phyloP scores from a whole-genome alignment of 2,113 vertebrate species.

The Tetraodon nigroviridis region DNA sequence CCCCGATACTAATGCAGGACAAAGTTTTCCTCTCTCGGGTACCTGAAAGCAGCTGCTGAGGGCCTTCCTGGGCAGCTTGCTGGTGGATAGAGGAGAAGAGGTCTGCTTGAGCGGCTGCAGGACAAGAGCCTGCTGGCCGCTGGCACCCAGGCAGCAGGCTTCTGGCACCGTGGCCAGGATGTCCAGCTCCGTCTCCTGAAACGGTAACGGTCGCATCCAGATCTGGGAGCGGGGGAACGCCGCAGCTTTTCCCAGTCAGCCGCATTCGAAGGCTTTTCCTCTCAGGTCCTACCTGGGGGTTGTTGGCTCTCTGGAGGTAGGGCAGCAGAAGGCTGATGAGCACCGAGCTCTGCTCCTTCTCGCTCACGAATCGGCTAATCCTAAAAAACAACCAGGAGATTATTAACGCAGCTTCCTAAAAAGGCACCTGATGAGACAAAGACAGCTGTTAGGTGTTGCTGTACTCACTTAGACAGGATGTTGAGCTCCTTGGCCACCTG shows the following conservation, averaged over 20 bases:
- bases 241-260: background rate
- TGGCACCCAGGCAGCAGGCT: slow-evolving; percentile 83
- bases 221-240: too few relatives aligned
- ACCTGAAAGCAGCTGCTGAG: slow-evolving; percentile 89
- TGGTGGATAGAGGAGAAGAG: slow-evolving; percentile 86
- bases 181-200: slow-evolving; percentile 87
- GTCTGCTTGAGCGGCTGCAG: slow-evolving; percentile 84
- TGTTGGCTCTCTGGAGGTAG: slow-evolving; percentile 81
- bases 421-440: background rate
- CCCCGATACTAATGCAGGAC: too few relatives aligned
- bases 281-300: slow-evolving; percentile 75
- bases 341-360: slow-evolving; percentile 86
- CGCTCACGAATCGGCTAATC: slow-evolving; percentile 89
- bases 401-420: background rate
- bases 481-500: slow-evolving; percentile 93
- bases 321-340: slow-evolving; percentile 87
- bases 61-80: slow-evolving; percentile 84
- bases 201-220: background rate
- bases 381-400: slow-evolving; percentile 63
- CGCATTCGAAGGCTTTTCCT: background rate
- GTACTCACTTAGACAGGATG: slow-evolving; percentile 92
- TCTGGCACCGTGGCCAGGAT: slow-evolving; percentile 90
- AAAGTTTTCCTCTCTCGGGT: slow-evolving; percentile 4
- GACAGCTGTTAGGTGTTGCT: background rate
- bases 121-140: slow-evolving; percentile 77